Conservation (phyloP, 2,888 invertebrate species). For the Tuberolachnus salignus region DNA sequence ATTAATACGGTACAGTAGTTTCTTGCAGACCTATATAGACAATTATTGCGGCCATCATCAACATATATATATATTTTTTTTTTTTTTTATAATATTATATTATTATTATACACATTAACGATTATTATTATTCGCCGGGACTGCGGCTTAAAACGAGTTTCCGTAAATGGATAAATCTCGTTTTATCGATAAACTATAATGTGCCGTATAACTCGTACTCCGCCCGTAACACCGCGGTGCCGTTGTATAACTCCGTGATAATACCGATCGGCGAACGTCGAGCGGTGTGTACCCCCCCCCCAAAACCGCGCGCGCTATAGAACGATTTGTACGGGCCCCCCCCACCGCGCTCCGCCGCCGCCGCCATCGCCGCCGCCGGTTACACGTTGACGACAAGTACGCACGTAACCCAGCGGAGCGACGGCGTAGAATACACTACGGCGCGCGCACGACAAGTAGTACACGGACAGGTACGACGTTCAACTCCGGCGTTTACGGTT, state of each 20-base stretch:
- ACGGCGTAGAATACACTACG: no score
- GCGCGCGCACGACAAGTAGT: not conserved
- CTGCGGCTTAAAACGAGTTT: conserved; percentile 24
- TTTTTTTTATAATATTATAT: not conserved
- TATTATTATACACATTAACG: conserved; percentile 22
- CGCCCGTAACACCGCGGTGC: no score
- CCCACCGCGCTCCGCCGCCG: no score
- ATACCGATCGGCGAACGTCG: no score
- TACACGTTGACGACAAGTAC: conserved; percentile 17
- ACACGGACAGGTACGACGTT: not conserved
- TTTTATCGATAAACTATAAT: conserved; percentile 50
- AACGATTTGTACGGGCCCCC: conserved; percentile 39
- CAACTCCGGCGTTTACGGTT: not conserved
- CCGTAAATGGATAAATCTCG: conserved; percentile 21
- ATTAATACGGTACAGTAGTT: not conserved
- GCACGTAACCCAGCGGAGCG: conserved; percentile 2
- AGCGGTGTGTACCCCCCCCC: no score
- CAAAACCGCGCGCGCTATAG: conserved; percentile 6
- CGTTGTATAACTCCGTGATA: conserved; percentile 28
- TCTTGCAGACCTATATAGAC: not conserved
- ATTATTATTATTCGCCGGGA: conserved; percentile 15
- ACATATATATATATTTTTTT: no score
- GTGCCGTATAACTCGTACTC: not conserved
- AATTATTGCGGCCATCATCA: not conserved
- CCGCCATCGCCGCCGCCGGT: no score